These are phyloP conservation scores for Ginglymostoma cirratum DNA, from an alignment of 2,113 vertebrate species.

Conservation along the genomic window DNA sequence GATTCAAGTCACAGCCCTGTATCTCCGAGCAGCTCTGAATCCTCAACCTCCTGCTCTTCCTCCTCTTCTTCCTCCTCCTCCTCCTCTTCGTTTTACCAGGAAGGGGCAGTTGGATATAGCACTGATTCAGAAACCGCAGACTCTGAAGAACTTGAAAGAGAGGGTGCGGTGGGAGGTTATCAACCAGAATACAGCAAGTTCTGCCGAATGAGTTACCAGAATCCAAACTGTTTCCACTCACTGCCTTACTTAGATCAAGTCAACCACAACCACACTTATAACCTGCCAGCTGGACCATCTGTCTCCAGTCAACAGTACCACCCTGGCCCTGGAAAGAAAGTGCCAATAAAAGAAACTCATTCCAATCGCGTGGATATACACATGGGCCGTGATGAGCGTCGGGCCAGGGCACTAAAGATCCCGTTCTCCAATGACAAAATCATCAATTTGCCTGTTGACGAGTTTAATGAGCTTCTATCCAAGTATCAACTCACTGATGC, in stretches of 20 bases:
- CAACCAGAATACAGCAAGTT: slow-evolving; percentile 92
- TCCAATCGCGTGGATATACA: slow-evolving; percentile 80
- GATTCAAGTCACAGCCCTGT: slow-evolving; percentile 92
- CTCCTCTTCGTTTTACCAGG: slow-evolving; percentile 82
- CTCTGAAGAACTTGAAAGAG: slow-evolving; percentile 67
- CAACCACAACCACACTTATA: slow-evolving; percentile 94
- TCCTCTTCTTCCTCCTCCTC: slow-evolving; percentile 71
- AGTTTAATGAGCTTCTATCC: slow-evolving; percentile 95
- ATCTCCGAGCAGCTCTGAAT: slow-evolving; percentile 91
- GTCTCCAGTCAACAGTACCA: slow-evolving; percentile 60
- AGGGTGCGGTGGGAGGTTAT: slow-evolving; percentile 79
- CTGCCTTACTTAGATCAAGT: slow-evolving; percentile 85
- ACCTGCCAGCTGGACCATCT: slow-evolving; percentile 68
- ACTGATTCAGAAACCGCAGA: slow-evolving; percentile 84
- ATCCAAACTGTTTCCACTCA: slow-evolving; percentile 77
- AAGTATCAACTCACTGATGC: slow-evolving; percentile 91
- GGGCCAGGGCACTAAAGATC: slow-evolving; percentile 92
- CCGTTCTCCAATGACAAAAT: slow-evolving; percentile 97
- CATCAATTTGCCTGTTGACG: slow-evolving; percentile 92
- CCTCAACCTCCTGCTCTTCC: slow-evolving; percentile 71
- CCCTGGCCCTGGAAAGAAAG: slow-evolving; percentile 61
- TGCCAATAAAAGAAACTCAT: slow-evolving; percentile 64
- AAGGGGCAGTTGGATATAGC: slow-evolving; percentile 93
- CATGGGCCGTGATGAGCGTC: slow-evolving; percentile 84
- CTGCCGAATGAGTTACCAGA: slow-evolving; percentile 96